A percentile compares a stretch with the other conserved stretches of the same genome.
These are phyloP conservation scores for Stegodyphus dumicola DNA, from an alignment of 1,140 invertebrate species.

Conservation along the genomic window DNA sequence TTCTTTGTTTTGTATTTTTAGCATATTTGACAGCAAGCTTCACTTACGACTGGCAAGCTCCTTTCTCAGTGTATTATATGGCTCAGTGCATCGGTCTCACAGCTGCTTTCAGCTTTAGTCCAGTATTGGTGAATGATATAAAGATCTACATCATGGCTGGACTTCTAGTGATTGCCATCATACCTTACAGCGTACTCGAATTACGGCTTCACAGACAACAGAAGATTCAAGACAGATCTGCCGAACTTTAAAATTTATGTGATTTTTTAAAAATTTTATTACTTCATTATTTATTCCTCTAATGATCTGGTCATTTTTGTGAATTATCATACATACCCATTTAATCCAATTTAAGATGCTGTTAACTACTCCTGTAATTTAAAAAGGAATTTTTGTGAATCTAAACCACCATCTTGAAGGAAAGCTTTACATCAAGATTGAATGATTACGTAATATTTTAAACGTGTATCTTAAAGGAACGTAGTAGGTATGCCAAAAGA, in stretches of 20 bases:
- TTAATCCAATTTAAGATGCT: too few relatives aligned
- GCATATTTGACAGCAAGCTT: conserved; percentile 35
- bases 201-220: conserved; percentile 35
- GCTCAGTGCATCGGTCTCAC: conserved; percentile 47
- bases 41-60: conserved; percentile 56
- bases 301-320: too few relatives aligned
- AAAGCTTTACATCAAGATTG: too few relatives aligned
- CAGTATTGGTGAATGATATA: conserved; percentile 33
- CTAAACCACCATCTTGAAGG: too few relatives aligned
- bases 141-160: conserved; percentile 39
- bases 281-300: too few relatives aligned
- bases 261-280: too few relatives aligned
- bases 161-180: conserved; percentile 3
- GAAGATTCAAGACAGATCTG: conserved; percentile 33
- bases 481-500: too few relatives aligned
- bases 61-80: conserved; percentile 48
- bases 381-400: too few relatives aligned
- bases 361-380: too few relatives aligned
- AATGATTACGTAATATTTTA: too few relatives aligned
- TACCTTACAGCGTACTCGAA: conserved; percentile 45
- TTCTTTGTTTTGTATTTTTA: conserved; percentile 6
- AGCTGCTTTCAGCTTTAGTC: conserved; percentile 39
- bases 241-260: conserved; percentile 11
- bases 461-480: too few relatives aligned
- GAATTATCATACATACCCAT: too few relatives aligned